Evolutionary conservation across 2,888 invertebrate genomes (phyloP), one percentile per base, ranked within the genome.

Genomic region (Limnephilus lunatus): DNA sequence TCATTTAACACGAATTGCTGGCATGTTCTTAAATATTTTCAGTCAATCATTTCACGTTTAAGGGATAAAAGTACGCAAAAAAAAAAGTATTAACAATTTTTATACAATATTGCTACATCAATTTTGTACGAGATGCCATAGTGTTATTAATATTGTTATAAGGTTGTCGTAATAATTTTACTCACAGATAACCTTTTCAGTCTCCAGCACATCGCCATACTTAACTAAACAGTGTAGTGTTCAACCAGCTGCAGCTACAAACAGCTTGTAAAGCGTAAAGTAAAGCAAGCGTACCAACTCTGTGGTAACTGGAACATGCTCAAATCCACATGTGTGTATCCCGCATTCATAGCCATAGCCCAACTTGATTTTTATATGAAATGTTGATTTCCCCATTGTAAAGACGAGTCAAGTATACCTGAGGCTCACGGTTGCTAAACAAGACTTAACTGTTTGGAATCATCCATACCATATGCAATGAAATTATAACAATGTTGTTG

Each of bases 401-500:
- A 92, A 88, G 91, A 86, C 91, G 93, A 93, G 89, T 87, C 81
- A 39, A 90, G 85, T 89, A 89, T 85, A 91, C 90, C 93, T 44
- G 89, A 92, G 83, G 91, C 91, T 93, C 92, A 91, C 91, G 92
- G 90, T 91, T 85, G 90, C 91, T 88, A 90, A 90, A 89, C 86
- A 90, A 91, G 92, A 93, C 93, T 93, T 83, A 86, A 93, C 91
- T 90, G 91, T 93, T 91, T 82, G 91, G 90, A 87, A 87, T 92
- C 80, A 90, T 91, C 89, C 92, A 93, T 91, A 91, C 92, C 96
- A 95, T 90, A 91, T 92, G 93, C 95, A 95, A 95, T 94, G 95
- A 96, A 95, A 94, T 93, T 96, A 96, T 96, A 97, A 97, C 97
- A 97, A 96, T 96, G 96, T 96, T 97, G 97, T 97, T 97, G 97